Conservation (phyloP, 2,113 vertebrate species). For the Desmodus rotundus region DNA sequence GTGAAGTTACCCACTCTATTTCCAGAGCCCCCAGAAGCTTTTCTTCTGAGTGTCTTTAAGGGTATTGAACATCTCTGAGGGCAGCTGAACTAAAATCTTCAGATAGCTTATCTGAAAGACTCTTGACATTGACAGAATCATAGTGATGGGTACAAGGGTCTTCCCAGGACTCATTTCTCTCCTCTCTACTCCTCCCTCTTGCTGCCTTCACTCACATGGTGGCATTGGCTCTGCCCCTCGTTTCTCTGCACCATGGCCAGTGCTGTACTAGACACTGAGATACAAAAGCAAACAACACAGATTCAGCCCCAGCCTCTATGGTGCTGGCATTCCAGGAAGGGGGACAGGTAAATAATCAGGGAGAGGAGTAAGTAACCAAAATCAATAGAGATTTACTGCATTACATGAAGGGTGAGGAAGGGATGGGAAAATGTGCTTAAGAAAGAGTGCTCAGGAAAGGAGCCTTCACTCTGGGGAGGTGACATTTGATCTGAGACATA, state of each 20-base stretch:
- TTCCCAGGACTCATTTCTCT: neutral
- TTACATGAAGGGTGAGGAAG: neutral
- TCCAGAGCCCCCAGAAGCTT: neutral
- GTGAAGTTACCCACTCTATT: neutral
- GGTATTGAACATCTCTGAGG: neutral
- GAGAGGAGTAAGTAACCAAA: neutral
- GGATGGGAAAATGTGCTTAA: neutral
- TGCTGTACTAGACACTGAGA: too few species aligned
- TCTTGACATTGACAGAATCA: too few species aligned
- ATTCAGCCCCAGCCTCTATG: neutral
- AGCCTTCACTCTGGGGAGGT: neutral
- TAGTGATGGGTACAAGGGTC: fast-evolving
- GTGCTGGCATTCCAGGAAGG: neutral
- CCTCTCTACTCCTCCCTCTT: neutral
- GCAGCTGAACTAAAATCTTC: neutral
- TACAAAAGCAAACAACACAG: neutral
- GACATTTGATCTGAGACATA: neutral
- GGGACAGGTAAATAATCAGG: neutral
- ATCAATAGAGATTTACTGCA: neutral
- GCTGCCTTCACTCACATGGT: fast-evolving
- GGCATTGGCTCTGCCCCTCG: neutral
- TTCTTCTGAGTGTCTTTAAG: neutral
- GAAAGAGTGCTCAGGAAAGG: neutral
- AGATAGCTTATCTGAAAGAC: neutral
- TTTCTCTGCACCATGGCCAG: neutral